Conservation (phyloP, 2,797 vertebrate genomes). For the Malacoctenus gilli region DNA sequence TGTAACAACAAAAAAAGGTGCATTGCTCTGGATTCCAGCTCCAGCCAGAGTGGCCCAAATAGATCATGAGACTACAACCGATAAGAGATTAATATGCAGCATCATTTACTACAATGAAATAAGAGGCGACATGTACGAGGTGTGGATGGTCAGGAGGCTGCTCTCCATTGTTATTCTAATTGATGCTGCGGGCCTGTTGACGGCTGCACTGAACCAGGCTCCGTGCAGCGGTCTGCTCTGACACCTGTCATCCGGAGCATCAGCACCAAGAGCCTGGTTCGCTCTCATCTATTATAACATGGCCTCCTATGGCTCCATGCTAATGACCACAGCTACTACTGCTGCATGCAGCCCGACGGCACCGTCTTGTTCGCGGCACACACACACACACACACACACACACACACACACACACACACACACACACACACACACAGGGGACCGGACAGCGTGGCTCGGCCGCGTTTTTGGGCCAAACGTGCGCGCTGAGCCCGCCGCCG, state of each 20-base stretch:
- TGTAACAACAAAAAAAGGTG: too few species aligned
- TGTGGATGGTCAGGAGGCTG: too few species aligned
- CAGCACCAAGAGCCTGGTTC: constrained; percentile 57
- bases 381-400: too few species aligned
- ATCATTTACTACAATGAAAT: too few species aligned
- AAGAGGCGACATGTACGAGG: too few species aligned
- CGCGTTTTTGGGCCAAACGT: constrained; percentile 3
- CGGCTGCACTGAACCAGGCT: not conserved
- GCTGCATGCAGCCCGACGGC: constrained; percentile 17
- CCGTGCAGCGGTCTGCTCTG: constrained; percentile 46
- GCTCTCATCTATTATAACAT: constrained; percentile 67
- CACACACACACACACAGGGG: constrained; percentile 3
- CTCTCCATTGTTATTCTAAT: too few species aligned
- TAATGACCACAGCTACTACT: constrained; percentile 42
- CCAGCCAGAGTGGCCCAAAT: too few species aligned
- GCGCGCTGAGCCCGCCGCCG: not conserved
- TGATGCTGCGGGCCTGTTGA: not conserved
- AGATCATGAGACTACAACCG: too few species aligned
- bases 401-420: too few species aligned
- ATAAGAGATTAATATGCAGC: too few species aligned
- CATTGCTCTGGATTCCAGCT: too few species aligned
- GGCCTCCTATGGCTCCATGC: constrained; percentile 72
- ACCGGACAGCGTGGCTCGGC: not conserved
- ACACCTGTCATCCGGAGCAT: constrained; percentile 76
- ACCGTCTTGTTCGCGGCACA: constrained; percentile 9